Evolutionary conservation across 2,888 invertebrate genomes (phyloP), one percentile per base, ranked within the genome.

Genomic region (Caenorhabditis sulstoni): DNA sequence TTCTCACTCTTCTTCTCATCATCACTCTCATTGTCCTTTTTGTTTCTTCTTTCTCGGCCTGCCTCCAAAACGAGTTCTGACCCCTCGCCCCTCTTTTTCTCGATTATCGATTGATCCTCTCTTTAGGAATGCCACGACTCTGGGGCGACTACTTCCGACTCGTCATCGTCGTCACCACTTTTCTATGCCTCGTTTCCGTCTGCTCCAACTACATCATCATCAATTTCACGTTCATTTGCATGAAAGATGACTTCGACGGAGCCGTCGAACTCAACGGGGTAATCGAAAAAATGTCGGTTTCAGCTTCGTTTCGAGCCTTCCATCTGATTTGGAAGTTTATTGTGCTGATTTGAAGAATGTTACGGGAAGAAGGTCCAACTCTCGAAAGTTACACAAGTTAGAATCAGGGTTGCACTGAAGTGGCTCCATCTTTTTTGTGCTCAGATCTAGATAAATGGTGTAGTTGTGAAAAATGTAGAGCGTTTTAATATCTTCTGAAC

Each of bases 151-250:
- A 79, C 22, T 85, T 80, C 50, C 79, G 85, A 8, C 47, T 80
- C 20, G 18, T 83, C 20, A 71, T 85, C 20, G 81, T 82, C 9
- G 45, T 58, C 8, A 44, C 82, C 55, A 78, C 77, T 16, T 83
- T 85, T 49, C 20, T 83, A 14, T 85, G 85, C 53, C 58, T 85
- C 7, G 81, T 83, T 1, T 79, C 84, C n/a, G 81, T 85, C 5
- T 82, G 82, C 49, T 84, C 80, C 41, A 85, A 85, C 64, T 85
- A 84, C 50, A 81, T 83, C 18, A 85, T 85, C 20, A 83, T 86
- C 39, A 85, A 86, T 53, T 84, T 86, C 52, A 84, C 86, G n/a
- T 83, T 86, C 50, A 86, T 86, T 47, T 86, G 86, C 66, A 86
- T 86, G 86, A 76, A 77, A 47, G 65, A 80, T 47, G 83, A 85